These are phyloP conservation scores for Megaceryle torquata DNA, from an alignment of 2,113 vertebrate species.

Conservation along the genomic window DNA sequence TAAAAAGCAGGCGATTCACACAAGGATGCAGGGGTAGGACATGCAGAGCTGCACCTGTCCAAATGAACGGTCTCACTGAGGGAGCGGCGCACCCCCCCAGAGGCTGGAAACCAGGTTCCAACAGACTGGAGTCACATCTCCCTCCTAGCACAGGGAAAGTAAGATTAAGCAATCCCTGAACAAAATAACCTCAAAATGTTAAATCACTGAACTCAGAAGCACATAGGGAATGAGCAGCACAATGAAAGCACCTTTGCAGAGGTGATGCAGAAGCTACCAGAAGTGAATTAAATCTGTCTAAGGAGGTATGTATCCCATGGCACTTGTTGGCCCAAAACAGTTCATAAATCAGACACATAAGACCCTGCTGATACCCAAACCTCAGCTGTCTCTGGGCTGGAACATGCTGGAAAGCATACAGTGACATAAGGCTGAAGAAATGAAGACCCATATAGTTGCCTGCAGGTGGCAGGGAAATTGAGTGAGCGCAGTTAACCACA, in stretches of 20 bases:
- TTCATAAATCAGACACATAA: not conserved
- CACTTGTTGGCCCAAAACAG: not conserved
- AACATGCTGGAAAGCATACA: not conserved
- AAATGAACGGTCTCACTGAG: not conserved
- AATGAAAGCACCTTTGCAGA: not conserved
- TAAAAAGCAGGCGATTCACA: not conserved
- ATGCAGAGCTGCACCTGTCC: not conserved
- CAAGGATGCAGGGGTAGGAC: not conserved
- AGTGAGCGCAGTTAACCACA: not conserved
- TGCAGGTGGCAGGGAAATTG: not conserved
- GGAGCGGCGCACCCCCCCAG: not conserved
- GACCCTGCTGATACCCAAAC: not conserved
- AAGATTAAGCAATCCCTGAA: not conserved
- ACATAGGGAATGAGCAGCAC: not conserved
- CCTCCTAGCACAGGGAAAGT: not conserved
- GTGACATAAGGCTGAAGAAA: not conserved
- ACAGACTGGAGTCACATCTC: not conserved
- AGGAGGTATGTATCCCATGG: not conserved
- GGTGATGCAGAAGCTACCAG: not conserved
- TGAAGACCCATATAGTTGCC: not conserved
- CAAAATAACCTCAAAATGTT: not conserved
- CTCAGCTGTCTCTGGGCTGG: not conserved
- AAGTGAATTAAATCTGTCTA: not conserved
- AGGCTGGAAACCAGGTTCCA: not conserved
- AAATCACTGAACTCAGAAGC: not conserved